phyloP scores from a whole-genome alignment of 2,888 invertebrate genomes.

The Nephrotoma guestfalica region DNA sequence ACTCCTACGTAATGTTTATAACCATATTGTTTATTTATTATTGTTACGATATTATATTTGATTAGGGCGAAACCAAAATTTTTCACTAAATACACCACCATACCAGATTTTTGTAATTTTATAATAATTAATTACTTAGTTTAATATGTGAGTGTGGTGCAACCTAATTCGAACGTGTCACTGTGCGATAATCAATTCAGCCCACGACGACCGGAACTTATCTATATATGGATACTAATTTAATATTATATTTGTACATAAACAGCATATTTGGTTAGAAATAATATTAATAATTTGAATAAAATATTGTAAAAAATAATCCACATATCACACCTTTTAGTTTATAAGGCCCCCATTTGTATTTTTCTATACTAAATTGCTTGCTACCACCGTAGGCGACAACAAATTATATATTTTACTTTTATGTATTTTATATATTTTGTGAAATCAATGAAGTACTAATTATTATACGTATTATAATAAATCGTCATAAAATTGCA shows the following conservation, averaged over 20 bases:
- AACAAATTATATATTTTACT: neutral
- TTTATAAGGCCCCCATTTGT: neutral
- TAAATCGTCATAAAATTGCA: neutral
- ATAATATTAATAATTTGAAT: neutral
- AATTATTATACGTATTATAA: neutral
- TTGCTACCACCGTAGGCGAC: neutral
- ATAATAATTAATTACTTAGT: neutral
- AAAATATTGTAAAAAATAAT: neutral
- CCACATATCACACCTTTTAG: neutral
- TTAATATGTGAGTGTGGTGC: neutral
- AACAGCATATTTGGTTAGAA: neutral
- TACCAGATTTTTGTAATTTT: neutral
- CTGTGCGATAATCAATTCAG: neutral
- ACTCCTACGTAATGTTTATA: neutral
- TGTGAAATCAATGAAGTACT: neutral
- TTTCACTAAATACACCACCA: neutral
- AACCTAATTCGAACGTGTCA: neutral
- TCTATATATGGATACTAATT: neutral
- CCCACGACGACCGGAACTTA: neutral
- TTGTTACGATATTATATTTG: neutral
- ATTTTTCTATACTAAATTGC: neutral
- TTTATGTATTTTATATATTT: neutral
- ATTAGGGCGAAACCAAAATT: neutral
- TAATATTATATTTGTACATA: neutral
- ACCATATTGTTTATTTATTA: neutral